These are phyloP conservation scores for Urechis unicinctus DNA, from an alignment of 2,888 invertebrate genomes.

Conservation along the genomic window DNA sequence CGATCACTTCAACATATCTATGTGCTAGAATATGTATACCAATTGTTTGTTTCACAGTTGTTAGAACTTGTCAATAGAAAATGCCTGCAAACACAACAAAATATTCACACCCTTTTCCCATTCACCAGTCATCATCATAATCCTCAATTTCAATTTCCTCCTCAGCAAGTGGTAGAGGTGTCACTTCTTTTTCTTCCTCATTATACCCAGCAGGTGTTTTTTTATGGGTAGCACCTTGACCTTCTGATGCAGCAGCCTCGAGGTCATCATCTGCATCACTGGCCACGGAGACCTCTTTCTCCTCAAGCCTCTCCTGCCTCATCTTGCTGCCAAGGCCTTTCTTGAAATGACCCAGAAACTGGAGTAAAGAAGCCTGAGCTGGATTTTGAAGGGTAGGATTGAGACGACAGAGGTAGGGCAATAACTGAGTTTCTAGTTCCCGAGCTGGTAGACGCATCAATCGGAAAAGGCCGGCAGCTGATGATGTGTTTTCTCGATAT, in stretches of 20 bases:
- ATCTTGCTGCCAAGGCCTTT: background rate
- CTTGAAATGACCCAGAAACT: background rate
- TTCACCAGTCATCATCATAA: constrained; percentile 5
- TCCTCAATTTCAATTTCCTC: constrained; percentile 8
- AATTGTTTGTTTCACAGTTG: too few relatives aligned
- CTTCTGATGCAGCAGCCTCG: too few relatives aligned
- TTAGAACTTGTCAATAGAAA: too few relatives aligned
- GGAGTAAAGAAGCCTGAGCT: background rate
- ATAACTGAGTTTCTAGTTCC: constrained; percentile 3
- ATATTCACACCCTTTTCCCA: background rate
- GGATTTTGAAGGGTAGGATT: background rate
- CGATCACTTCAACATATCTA: too few relatives aligned
- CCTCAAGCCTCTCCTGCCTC: constrained; percentile 8
- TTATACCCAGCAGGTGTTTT: background rate
- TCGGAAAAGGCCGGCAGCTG: background rate
- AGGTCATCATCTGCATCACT: constrained; percentile 1
- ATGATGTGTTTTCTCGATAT: background rate
- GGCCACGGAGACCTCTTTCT: constrained; percentile 7
- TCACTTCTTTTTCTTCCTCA: too few relatives aligned
- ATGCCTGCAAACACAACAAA: background rate
- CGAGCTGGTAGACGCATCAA: background rate
- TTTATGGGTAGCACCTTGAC: too few relatives aligned
- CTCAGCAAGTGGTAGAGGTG: background rate
- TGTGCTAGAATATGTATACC: too few relatives aligned
- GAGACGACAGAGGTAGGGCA: constrained; percentile 6